Evolutionary conservation across 1,140 invertebrate species (phyloP), one percentile per base, ranked within the genome.

Genomic region (Goniozus legneri): DNA sequence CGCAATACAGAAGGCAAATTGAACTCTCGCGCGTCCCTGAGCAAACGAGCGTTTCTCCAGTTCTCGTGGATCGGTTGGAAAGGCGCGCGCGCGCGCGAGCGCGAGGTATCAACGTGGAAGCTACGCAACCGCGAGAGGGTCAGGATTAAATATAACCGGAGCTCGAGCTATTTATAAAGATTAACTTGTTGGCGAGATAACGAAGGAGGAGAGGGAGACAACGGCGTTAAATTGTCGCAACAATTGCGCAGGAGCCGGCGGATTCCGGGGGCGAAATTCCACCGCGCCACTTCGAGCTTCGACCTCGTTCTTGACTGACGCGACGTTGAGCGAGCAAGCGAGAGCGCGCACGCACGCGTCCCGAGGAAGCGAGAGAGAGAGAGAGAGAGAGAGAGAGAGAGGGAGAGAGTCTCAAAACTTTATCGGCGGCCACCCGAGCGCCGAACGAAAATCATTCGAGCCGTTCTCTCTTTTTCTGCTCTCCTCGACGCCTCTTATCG

Each of bases 101-200:
- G 56, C 48, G 41, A 62, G 53, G 62, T 60, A 62, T 64, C 60
- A 62, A 51, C 47, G 54, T 53, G 58, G 60, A 66, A 62, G 64
- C 39, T 33, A 46, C n/a, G n/a, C 49, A 50, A 58, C 33, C 53
- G 54, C 64, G 67, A 71, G n/a, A n/a, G 64, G 69, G 68, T 71
- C 65, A 72, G 66, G 66, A 74, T 74, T 74, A 74, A 71, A 74
- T 72, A 71, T 74, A 74, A 70, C 69, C 62, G 46, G 65, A 60
- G 62, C 64, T 70, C 62, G 60, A 19, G 67, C 70, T 74, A 74
- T 74, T 73, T 74, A 74, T 74, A 71, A 69, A 70, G 71, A 72
- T 74, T 71, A 74, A 72, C 71, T 74, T 65, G 64, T 70, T 70
- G 67, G 66, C 60, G 65, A 67, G 70, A 73, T 70, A 71, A 73